These are phyloP conservation scores for Alosa alosa DNA, from an alignment of 2,113 vertebrate species.

Conservation along the genomic window DNA sequence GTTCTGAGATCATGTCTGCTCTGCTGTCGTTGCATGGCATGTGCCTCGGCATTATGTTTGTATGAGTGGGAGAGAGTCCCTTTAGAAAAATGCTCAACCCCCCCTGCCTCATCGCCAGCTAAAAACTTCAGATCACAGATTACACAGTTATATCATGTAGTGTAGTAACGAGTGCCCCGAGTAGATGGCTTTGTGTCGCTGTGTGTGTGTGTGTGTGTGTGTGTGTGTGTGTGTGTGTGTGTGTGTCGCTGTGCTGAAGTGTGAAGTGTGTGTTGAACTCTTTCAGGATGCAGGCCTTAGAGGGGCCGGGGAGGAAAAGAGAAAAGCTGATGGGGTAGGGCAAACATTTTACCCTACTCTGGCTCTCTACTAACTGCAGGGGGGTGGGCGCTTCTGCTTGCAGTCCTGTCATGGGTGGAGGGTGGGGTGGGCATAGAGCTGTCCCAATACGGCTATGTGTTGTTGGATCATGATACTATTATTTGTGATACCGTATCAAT, in stretches of 20 bases:
- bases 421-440: background rate
- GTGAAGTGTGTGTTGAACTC: conserved; percentile 73
- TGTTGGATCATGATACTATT: background rate
- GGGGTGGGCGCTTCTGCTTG: conserved; percentile 23
- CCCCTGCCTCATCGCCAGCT: background rate
- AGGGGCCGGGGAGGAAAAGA: conserved; percentile 70
- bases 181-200: background rate
- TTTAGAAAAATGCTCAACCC: background rate
- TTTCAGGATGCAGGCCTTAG: conserved; percentile 75
- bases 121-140: background rate
- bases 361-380: conserved; percentile 42
- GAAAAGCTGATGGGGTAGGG: conserved; percentile 76
- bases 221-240: background rate
- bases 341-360: conserved; percentile 60
- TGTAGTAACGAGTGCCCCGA: background rate
- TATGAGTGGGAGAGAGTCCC: background rate
- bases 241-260: conserved; percentile 58
- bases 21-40: conserved; percentile 5
- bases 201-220: background rate
- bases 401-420: conserved; percentile 3
- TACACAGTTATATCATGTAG: background rate
- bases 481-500: background rate
- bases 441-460: background rate
- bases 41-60: background rate
- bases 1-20: background rate